These are phyloP conservation scores for Mamestra brassicae DNA, from an alignment of 2,888 invertebrate species.

Conservation along the genomic window DNA sequence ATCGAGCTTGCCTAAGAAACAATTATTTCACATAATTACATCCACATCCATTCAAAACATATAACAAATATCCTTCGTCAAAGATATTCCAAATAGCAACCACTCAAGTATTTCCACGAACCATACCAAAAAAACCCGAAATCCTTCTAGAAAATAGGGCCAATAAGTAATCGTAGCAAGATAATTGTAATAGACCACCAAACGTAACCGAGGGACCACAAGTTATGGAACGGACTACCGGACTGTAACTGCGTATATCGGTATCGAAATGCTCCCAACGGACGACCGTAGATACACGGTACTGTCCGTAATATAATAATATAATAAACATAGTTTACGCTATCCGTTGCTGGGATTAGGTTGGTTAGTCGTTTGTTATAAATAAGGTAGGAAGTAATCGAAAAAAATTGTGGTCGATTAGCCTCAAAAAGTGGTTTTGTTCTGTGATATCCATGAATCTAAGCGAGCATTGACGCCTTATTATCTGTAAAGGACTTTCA, in stretches of 20 bases:
- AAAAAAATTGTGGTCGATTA: not conserved
- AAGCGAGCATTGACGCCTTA: too few species aligned
- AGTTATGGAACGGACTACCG: conserved; percentile 73
- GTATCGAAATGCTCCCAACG: conserved; percentile 73
- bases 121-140: not conserved
- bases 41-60: not conserved
- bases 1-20: not conserved
- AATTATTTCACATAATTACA: not conserved
- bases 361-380: conserved; percentile 7
- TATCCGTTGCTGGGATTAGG: conserved; percentile 25
- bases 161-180: conserved; percentile 63
- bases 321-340: conserved; percentile 58
- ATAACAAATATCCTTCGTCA: not conserved
- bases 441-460: too few species aligned
- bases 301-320: conserved; percentile 63
- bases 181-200: conserved; percentile 75
- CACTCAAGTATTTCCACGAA: not conserved
- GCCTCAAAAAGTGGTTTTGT: too few species aligned
- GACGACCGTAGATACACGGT: conserved; percentile 72
- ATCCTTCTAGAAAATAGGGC: conserved; percentile 28
- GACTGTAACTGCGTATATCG: conserved; percentile 73
- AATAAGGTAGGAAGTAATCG: not conserved
- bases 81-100: conserved; percentile 3
- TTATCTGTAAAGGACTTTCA: too few species aligned
- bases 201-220: conserved; percentile 73